Evolutionary conservation across 2,113 vertebrate species (phyloP).

Genomic region (Neolamprologus variostigma): DNA sequence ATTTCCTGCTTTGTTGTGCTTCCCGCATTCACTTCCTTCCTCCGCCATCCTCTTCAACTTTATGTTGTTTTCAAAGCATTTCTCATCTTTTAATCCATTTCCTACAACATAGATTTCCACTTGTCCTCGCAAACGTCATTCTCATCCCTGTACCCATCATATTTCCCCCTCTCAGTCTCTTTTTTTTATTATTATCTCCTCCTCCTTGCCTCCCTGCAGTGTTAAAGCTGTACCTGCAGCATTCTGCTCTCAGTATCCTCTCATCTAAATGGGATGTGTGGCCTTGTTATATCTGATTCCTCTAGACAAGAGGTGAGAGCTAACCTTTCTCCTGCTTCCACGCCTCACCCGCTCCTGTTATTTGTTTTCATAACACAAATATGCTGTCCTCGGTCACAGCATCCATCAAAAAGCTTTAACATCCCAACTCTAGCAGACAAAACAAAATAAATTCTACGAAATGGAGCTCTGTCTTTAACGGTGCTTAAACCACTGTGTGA

Average conservation of each 20-base stretch:
- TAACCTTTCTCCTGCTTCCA: constrained; percentile 34
- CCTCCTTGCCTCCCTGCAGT: constrained; percentile 4
- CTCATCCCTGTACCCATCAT: constrained; percentile 36
- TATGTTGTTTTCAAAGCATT: constrained; percentile 45
- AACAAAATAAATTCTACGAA: neutral
- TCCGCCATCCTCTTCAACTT: constrained; percentile 27
- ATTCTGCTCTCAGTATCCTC: constrained; percentile 30
- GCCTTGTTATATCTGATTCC: constrained; percentile 54
- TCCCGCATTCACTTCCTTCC: constrained; percentile 30
- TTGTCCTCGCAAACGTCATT: constrained; percentile 28
- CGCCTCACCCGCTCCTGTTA: constrained; percentile 13
- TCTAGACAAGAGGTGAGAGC: constrained; percentile 38
- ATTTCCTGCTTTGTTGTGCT: constrained; percentile 47
- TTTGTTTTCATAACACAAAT: constrained; percentile 45
- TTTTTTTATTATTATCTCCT: neutral
- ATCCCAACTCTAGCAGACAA: neutral
- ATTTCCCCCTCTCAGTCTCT: neutral
- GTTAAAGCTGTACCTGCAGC: constrained; percentile 36
- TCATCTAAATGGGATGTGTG: constrained; percentile 54
- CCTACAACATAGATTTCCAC: constrained; percentile 15
- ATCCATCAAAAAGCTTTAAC: constrained; percentile 9
- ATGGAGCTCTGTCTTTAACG: constrained; percentile 1
- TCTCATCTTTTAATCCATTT: constrained; percentile 17
- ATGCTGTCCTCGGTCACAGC: constrained; percentile 11
- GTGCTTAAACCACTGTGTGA: constrained; percentile 2